phyloP scores from a whole-genome alignment of 2,113 vertebrate species.

The Mobula birostris region DNA sequence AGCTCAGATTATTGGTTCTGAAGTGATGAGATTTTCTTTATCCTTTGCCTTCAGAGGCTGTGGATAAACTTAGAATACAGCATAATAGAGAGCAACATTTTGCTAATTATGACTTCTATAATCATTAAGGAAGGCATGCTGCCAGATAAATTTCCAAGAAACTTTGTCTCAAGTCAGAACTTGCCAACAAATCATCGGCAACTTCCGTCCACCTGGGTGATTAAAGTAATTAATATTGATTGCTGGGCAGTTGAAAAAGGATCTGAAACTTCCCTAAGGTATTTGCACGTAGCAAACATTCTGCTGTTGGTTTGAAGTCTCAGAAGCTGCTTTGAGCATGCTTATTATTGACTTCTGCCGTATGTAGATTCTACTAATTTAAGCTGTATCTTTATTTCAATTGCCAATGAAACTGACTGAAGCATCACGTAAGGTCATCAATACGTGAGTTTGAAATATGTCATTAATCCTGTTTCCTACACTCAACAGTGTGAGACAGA shows the following conservation, averaged over 20 bases:
- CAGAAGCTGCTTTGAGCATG: neutral
- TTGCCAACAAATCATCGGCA: neutral
- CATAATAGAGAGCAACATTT: neutral
- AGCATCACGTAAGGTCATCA: neutral
- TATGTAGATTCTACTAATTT: neutral
- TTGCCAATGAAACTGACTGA: neutral
- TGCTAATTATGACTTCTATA: neutral
- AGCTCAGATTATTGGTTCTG: neutral
- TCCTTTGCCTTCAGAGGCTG: neutral
- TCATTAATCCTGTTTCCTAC: neutral
- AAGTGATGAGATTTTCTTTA: neutral
- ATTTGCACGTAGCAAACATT: neutral
- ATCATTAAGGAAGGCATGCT: neutral
- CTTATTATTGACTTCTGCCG: neutral
- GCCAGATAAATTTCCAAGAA: neutral
- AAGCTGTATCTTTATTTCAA: neutral
- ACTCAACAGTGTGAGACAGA: no score
- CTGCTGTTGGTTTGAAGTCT: neutral
- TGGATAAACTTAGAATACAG: neutral
- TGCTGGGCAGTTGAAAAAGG: neutral
- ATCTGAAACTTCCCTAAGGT: neutral
- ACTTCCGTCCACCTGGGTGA: neutral
- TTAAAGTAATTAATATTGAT: slow-evolving; percentile 15
- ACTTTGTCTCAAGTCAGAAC: neutral
- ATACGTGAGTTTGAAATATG: neutral